A percentile compares a stretch with the other conserved stretches of the same genome.
Evolutionary conservation across 2,888 invertebrate genomes (phyloP).

Genomic region (Chloromyia formosa): DNA sequence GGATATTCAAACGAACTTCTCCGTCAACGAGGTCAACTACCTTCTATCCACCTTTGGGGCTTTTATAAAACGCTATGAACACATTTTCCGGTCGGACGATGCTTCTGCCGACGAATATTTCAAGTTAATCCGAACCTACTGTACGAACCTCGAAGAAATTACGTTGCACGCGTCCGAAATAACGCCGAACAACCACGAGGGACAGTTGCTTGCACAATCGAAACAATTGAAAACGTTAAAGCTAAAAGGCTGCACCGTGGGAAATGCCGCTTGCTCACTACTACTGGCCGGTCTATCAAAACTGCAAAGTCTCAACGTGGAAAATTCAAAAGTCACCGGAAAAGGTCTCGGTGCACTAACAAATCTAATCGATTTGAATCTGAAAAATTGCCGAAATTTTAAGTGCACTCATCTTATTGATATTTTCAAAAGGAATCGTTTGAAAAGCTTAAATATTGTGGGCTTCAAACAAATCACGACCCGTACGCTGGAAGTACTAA

Average conservation of each 20-base stretch:
- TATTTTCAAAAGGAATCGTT: not conserved
- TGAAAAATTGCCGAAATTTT: constrained; percentile 16
- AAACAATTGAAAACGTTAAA: not conserved
- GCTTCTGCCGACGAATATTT: not conserved
- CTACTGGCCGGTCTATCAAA: not conserved
- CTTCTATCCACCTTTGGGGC: not conserved
- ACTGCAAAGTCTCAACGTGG: not conserved
- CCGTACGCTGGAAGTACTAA: not conserved
- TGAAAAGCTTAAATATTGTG: constrained; percentile 1
- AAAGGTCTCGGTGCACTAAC: not conserved
- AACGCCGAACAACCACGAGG: not conserved
- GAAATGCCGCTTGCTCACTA: not conserved
- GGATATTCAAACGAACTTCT: not conserved
- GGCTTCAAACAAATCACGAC: not conserved
- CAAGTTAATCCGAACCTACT: not conserved
- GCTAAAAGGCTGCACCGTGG: not conserved
- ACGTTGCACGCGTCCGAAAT: not conserved
- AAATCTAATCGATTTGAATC: constrained; percentile 4
- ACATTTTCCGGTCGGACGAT: not conserved
- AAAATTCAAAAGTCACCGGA: constrained; percentile 6
- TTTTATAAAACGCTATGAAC: not conserved
- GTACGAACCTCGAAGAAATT: constrained; percentile 9
- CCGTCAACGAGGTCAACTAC: not conserved
- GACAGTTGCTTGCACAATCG: not conserved
- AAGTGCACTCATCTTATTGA: not conserved